Conservation (phyloP, 2,113 vertebrate species). For the Zapus hudsonius region DNA sequence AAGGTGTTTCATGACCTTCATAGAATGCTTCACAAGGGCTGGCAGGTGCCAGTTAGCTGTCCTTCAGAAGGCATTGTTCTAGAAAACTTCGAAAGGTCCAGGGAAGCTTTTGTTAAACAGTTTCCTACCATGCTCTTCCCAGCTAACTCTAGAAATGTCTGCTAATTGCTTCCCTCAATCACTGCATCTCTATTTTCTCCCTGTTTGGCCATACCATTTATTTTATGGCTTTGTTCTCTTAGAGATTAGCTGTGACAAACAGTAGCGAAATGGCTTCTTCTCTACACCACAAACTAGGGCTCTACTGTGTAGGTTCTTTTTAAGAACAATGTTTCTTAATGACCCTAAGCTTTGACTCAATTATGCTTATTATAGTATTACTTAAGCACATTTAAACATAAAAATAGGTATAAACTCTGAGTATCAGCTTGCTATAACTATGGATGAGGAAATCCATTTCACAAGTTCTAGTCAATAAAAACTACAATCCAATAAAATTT, state of each 20-base stretch:
- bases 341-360: slow-evolving; percentile 59
- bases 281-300: not conserved
- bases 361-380: slow-evolving; percentile 71
- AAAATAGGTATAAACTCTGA: slow-evolving; percentile 65
- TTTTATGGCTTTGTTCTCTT: slow-evolving; percentile 33
- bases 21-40: not conserved
- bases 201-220: slow-evolving; percentile 1
- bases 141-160: slow-evolving; percentile 47
- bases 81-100: slow-evolving; percentile 43
- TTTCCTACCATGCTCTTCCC: not conserved
- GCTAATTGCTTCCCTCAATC: not conserved
- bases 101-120: not conserved
- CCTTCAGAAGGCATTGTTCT: slow-evolving; percentile 27
- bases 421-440: slow-evolving; percentile 49
- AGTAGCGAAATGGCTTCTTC: slow-evolving; percentile 5
- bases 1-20: not conserved
- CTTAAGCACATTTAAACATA: slow-evolving; percentile 63
- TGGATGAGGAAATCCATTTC: slow-evolving; percentile 63
- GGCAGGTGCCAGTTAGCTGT: not conserved
- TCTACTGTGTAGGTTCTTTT: not conserved
- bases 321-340: slow-evolving; percentile 59
- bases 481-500: slow-evolving; percentile 68
- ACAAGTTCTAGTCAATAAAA: slow-evolving; percentile 67
- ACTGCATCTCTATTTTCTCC: slow-evolving; percentile 21
- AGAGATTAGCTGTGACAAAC: slow-evolving; percentile 47